Evolutionary conservation across 2,888 invertebrate species (phyloP).

Genomic region (Pandemis corylana): DNA sequence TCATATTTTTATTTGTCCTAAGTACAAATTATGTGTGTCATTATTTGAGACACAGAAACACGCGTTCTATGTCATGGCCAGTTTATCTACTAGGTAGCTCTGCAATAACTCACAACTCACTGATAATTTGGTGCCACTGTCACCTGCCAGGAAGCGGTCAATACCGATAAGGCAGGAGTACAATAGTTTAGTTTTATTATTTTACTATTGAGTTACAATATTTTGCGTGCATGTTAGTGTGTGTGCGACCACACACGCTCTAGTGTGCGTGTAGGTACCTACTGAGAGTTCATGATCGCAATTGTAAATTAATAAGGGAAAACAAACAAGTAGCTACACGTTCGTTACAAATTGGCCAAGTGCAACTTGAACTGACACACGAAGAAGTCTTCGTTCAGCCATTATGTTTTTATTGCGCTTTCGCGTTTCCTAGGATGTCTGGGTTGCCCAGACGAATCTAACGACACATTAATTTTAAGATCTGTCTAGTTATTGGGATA

Average conservation of each 20-base stretch:
- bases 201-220: background rate
- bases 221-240: background rate
- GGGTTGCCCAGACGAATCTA: no score
- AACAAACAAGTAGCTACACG: background rate
- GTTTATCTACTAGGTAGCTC: constrained; percentile 41
- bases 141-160: constrained; percentile 25
- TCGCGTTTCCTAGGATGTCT: no score
- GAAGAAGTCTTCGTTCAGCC: no score
- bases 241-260: background rate
- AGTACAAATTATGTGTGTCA: constrained; percentile 1
- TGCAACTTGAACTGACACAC: no score
- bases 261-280: background rate
- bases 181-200: background rate
- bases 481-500: no score
- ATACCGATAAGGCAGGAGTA: constrained; percentile 12
- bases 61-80: constrained; percentile 50
- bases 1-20: background rate
- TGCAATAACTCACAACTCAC: constrained; percentile 17
- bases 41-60: constrained; percentile 5
- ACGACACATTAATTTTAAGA: no score
- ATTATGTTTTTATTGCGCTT: no score
- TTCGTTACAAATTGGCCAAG: background rate
- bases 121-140: constrained; percentile 11
- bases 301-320: constrained; percentile 5
- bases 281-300: background rate